phyloP scores from a whole-genome alignment of 1,140 invertebrate genomes.

The Drosophila mojavensis region DNA sequence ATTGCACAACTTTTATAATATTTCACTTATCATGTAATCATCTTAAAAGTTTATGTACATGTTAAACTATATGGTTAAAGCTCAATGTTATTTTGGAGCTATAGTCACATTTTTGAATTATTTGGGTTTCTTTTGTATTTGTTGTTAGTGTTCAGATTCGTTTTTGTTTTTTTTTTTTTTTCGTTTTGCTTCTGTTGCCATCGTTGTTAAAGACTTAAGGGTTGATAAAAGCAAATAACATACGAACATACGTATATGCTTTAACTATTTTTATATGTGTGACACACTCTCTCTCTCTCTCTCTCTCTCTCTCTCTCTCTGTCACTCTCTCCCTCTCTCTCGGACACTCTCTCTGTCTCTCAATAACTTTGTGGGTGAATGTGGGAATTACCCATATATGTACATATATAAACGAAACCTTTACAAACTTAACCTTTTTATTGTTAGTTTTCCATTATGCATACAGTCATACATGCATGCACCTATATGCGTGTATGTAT shows the following conservation, averaged over 20 bases:
- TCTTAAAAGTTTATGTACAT: no score
- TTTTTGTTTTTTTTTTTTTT: constrained; percentile 46
- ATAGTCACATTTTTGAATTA: no score
- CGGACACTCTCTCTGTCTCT: no score
- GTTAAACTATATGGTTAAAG: no score
- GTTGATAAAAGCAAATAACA: constrained; percentile 30
- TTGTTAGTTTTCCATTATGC: no score
- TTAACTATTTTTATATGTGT: not conserved
- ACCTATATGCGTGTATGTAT: not conserved
- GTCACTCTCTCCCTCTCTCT: no score
- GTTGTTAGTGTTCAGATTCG: constrained; percentile 15
- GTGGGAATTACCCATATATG: not conserved
- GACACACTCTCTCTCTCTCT: no score
- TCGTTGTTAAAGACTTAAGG: constrained; percentile 33
- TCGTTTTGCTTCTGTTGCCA: constrained; percentile 24
- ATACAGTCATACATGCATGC: not conserved
- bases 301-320: no score
- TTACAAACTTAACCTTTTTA: no score
- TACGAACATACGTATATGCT: constrained; percentile 2
- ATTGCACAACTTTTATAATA: constrained; percentile 4
- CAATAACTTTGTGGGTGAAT: no score
- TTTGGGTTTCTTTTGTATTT: constrained; percentile 25
- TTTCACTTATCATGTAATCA: not conserved
- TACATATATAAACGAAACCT: no score
- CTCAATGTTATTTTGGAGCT: no score